Percentiles rank a stretch among this genome's conserved stretches.
phyloP scores from a whole-genome alignment of 2,797 vertebrate genomes.

The Argentina silus region DNA sequence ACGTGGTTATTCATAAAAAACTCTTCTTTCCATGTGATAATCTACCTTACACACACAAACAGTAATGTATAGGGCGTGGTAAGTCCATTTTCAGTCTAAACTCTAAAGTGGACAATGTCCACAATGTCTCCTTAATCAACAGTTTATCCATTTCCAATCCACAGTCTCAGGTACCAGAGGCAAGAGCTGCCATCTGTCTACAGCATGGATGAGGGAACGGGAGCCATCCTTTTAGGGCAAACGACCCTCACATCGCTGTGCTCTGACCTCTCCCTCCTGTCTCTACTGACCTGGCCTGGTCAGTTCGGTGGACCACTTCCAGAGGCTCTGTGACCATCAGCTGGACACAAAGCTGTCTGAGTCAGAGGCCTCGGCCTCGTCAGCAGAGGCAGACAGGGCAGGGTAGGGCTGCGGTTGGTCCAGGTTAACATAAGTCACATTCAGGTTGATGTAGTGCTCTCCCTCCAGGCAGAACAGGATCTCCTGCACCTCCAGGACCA shows the following conservation, averaged over 20 bases:
- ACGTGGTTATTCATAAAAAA: neutral
- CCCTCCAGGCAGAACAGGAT: conserved; percentile 81
- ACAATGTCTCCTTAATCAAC: conserved; percentile 35
- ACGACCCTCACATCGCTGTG: neutral
- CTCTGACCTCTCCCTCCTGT: conserved; percentile 3
- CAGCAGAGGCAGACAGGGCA: conserved; percentile 56
- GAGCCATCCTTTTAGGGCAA: conserved; percentile 4
- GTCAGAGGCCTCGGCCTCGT: conserved; percentile 61
- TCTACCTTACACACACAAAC: conserved; percentile 10
- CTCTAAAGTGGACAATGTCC: conserved; percentile 10
- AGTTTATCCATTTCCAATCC: conserved; percentile 22
- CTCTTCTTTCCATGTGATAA: conserved; percentile 13
- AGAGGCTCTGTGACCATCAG: conserved; percentile 42
- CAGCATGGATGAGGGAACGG: neutral
- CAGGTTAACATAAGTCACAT: conserved; percentile 86
- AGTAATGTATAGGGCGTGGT: neutral
- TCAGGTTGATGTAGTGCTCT: conserved; percentile 91
- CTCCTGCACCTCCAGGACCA: conserved; percentile 78
- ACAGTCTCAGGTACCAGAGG: conserved; percentile 4
- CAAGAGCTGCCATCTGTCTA: neutral
- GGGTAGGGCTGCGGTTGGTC: conserved; percentile 77
- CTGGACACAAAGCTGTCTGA: conserved; percentile 42
- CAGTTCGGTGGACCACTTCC: neutral
- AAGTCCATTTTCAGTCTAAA: conserved; percentile 2
- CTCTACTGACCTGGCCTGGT: neutral